These are phyloP conservation scores for Drosophila ustulata DNA, from an alignment of 2,888 invertebrate species.

Conservation along the genomic window DNA sequence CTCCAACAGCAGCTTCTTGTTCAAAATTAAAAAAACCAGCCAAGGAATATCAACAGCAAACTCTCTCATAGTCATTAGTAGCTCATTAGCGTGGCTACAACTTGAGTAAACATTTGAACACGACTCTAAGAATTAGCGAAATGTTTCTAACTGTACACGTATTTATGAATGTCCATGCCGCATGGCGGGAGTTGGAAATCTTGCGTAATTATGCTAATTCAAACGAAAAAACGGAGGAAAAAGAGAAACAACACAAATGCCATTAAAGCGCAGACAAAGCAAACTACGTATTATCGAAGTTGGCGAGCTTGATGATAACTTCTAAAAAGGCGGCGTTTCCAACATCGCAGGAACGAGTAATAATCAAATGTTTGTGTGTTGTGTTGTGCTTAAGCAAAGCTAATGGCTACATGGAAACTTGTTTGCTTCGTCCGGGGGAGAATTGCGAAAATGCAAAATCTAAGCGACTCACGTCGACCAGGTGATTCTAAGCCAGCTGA, in stretches of 20 bases:
- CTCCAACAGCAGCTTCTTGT: neutral
- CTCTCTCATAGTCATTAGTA: constrained; percentile 29
- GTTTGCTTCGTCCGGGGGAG: constrained; percentile 58
- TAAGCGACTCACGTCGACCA: constrained; percentile 44
- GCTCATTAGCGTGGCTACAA: constrained; percentile 22
- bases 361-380: constrained; percentile 59
- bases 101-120: constrained; percentile 34
- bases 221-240: constrained; percentile 3
- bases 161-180: neutral
- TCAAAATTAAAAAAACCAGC: constrained; percentile 1
- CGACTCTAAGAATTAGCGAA: constrained; percentile 21
- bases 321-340: constrained; percentile 52
- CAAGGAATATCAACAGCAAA: neutral
- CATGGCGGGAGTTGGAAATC: constrained; percentile 10
- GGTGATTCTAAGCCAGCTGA: constrained; percentile 76
- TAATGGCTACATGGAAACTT: constrained; percentile 56
- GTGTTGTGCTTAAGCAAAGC: constrained; percentile 35
- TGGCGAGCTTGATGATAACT: constrained; percentile 47
- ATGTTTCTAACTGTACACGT: constrained; percentile 28
- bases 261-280: constrained; percentile 36
- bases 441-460: constrained; percentile 76
- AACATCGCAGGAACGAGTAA: constrained; percentile 21
- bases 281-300: constrained; percentile 25
- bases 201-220: constrained; percentile 54
- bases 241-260: constrained; percentile 8